Evolutionary conservation across 2,113 vertebrate species (phyloP).

Genomic region (Pedetes capensis): DNA sequence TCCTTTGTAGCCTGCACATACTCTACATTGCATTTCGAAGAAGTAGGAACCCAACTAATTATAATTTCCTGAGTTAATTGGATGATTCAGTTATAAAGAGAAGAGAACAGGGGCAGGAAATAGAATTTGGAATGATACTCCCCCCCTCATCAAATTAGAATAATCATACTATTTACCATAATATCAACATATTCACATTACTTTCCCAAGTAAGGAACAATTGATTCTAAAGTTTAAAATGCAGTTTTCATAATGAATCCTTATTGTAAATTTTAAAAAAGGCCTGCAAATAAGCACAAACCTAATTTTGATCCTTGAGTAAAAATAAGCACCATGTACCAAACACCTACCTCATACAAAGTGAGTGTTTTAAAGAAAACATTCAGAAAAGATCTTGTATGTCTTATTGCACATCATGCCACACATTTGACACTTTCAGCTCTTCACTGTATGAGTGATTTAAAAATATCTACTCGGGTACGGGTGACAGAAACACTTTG

Average conservation of each 20-base stretch:
- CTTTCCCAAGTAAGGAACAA: conserved; percentile 60
- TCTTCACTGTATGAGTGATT: conserved; percentile 49
- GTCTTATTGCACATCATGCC: conserved; percentile 78
- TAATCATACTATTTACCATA: conserved; percentile 76
- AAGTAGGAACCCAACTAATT: not conserved
- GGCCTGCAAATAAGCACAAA: conserved; percentile 70
- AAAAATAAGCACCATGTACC: conserved; percentile 72
- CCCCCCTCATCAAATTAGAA: conserved; percentile 74
- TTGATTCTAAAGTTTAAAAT: conserved; percentile 63
- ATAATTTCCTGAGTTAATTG: not conserved
- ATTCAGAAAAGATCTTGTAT: conserved; percentile 76
- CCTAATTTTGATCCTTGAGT: conserved; percentile 67
- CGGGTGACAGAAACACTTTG: not conserved
- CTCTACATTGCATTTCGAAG: not conserved
- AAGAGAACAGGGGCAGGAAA: not conserved
- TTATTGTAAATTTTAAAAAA: conserved; percentile 73
- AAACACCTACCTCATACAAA: conserved; percentile 73
- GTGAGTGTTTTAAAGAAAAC: conserved; percentile 80
- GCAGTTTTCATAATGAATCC: conserved; percentile 70
- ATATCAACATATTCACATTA: conserved; percentile 79
- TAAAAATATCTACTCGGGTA: conserved; percentile 60
- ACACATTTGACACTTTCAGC: conserved; percentile 52
- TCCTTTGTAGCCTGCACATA: not conserved
- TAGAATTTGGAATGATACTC: not conserved
- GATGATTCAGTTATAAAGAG: not conserved